phyloP scores from a whole-genome alignment of 2,113 vertebrate species.

The Grammomys dolichurus region DNA sequence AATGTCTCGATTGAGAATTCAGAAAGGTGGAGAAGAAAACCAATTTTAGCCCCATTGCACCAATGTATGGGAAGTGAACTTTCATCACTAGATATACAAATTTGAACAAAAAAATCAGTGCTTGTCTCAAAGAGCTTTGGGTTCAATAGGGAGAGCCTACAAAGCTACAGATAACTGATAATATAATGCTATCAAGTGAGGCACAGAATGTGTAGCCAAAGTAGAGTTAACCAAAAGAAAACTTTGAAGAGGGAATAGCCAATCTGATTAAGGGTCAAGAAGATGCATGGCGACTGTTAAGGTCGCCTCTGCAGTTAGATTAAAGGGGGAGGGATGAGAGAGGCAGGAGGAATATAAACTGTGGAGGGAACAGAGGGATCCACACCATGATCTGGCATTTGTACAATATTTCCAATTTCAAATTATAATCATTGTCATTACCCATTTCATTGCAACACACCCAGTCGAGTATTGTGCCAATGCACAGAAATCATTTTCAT shows the following conservation, averaged over 20 bases:
- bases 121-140: slow-evolving; percentile 32
- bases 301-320: not conserved
- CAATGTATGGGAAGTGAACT: not conserved
- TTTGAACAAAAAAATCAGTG: not conserved
- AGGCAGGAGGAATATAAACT: not conserved
- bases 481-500: slow-evolving; percentile 52
- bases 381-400: not conserved
- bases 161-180: slow-evolving; percentile 2
- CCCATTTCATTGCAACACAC: slow-evolving; percentile 43
- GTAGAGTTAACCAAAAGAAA: slow-evolving; percentile 1
- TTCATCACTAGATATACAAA: not conserved
- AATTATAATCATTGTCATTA: slow-evolving; percentile 7
- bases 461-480: slow-evolving; percentile 12
- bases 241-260: not conserved
- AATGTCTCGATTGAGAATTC: not conserved
- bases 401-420: slow-evolving; percentile 53
- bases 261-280: not conserved
- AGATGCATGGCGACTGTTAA: not conserved
- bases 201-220: not conserved
- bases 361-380: not conserved
- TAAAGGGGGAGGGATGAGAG: not conserved
- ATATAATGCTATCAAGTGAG: slow-evolving; percentile 3
- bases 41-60: not conserved
- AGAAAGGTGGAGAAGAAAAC: slow-evolving; percentile 3
- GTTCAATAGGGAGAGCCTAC: slow-evolving; percentile 30